Evolutionary conservation across 2,113 vertebrate genomes (phyloP).

Genomic region (Picathartes gymnocephalus): DNA sequence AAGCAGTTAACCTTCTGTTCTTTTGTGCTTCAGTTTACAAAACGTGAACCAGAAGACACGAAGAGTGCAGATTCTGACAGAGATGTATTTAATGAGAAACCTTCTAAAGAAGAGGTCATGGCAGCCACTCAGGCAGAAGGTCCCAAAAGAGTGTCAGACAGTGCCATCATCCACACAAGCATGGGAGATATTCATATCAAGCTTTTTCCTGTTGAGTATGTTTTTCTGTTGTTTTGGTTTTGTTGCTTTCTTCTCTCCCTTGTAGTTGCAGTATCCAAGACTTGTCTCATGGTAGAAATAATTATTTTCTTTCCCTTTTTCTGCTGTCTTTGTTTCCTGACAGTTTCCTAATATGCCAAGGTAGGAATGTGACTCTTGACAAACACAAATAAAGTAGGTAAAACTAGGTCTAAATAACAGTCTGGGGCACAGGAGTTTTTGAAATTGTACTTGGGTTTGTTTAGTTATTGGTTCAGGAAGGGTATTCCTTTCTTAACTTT

Average conservation of each 20-base stretch:
- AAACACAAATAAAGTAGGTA: neutral
- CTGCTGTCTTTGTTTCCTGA: neutral
- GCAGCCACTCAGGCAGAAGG: slow-evolving; percentile 98
- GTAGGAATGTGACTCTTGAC: neutral
- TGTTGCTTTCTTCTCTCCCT: neutral
- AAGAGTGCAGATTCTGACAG: slow-evolving; percentile 97
- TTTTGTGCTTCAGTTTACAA: slow-evolving; percentile 83
- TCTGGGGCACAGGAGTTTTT: neutral
- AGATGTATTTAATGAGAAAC: slow-evolving; percentile 98
- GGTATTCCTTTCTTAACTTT: neutral
- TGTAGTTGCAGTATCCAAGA: neutral
- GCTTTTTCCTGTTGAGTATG: slow-evolving; percentile 98
- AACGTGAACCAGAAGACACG: slow-evolving; percentile 94
- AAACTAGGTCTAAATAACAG: neutral
- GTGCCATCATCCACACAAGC: slow-evolving; percentile 96
- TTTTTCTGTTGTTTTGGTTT: neutral
- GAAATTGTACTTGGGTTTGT: neutral
- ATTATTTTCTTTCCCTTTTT: neutral
- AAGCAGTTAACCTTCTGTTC: neutral
- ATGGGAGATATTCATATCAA: slow-evolving; percentile 98
- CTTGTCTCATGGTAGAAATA: neutral
- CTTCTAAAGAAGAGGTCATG: slow-evolving; percentile 99
- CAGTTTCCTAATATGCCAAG: neutral
- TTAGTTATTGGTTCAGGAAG: neutral
- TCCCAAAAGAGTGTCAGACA: slow-evolving; percentile 95